Percentiles rank a stretch among this genome's conserved stretches.
Conservation (phyloP, 2,113 vertebrate genomes). For the Notothenia coriiceps region DNA sequence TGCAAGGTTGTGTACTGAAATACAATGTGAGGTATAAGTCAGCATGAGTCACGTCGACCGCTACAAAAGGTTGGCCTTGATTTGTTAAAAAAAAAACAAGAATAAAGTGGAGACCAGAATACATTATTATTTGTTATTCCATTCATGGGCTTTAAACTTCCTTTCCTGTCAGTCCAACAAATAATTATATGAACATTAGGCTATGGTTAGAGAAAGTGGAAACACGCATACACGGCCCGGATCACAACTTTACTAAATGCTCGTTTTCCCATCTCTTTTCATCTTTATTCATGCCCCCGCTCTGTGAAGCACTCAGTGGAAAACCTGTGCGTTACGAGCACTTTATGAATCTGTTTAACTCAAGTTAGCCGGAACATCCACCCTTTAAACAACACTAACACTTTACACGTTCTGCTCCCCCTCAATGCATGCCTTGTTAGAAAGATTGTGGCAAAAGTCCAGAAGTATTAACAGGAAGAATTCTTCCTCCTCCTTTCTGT, state of each 20-base stretch:
- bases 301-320: slow-evolving; percentile 36
- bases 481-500: not conserved
- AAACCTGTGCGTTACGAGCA: slow-evolving; percentile 25
- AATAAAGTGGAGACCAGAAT: not conserved
- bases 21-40: not conserved
- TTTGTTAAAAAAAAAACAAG: not conserved
- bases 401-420: slow-evolving; percentile 19
- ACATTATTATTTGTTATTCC: not conserved
- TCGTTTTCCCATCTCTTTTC: slow-evolving; percentile 10
- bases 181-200: no score
- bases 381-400: slow-evolving; percentile 15
- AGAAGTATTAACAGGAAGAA: slow-evolving; percentile 15
- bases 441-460: slow-evolving; percentile 15
- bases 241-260: not conserved
- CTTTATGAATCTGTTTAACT: slow-evolving; percentile 48
- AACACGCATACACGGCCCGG: not conserved
- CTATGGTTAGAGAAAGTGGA: no score
- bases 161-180: not conserved
- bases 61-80: not conserved
- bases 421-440: slow-evolving; percentile 16
- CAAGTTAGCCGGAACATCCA: slow-evolving; percentile 33
- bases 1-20: not conserved
- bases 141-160: not conserved
- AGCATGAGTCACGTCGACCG: not conserved
- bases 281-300: slow-evolving; percentile 51